Conservation (phyloP, 2,113 vertebrate species). For the Rhineura floridana region DNA sequence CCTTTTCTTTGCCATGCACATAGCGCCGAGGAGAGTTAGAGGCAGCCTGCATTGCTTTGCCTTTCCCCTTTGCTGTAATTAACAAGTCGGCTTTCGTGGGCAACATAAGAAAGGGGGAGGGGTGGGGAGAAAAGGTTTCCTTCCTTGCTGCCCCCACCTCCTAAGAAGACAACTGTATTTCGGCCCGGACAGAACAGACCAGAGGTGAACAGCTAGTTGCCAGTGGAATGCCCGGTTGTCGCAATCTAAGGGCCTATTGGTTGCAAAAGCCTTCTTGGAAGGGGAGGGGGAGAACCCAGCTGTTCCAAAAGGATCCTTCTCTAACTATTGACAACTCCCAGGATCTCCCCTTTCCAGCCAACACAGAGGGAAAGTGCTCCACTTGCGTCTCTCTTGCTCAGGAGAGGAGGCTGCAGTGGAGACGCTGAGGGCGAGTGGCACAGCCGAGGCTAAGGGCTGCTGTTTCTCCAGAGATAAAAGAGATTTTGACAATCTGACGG, state of each 20-base stretch:
- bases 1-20: slow-evolving; percentile 55
- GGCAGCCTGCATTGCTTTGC: slow-evolving; percentile 59
- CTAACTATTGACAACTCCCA: slow-evolving; percentile 26
- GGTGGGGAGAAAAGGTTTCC: not conserved
- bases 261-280: slow-evolving; percentile 47
- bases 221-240: slow-evolving; percentile 62
- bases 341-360: slow-evolving; percentile 30
- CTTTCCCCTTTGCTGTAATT: slow-evolving; percentile 62
- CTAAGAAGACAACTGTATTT: slow-evolving; percentile 43
- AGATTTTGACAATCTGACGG: slow-evolving; percentile 44
- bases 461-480: slow-evolving; percentile 77
- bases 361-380: slow-evolving; percentile 39
- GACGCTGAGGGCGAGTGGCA: slow-evolving; percentile 53
- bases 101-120: slow-evolving; percentile 44
- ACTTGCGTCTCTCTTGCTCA: slow-evolving; percentile 24
- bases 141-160: slow-evolving; percentile 47
- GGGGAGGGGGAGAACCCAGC: not conserved
- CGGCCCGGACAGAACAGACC: slow-evolving; percentile 57
- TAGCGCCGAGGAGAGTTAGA: slow-evolving; percentile 66
- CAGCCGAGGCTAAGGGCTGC: slow-evolving; percentile 49
- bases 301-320: not conserved
- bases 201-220: slow-evolving; percentile 67
- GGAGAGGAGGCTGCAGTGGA: slow-evolving; percentile 57
- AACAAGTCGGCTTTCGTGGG: slow-evolving; percentile 67
- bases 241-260: slow-evolving; percentile 68